Conservation (phyloP, 1,140 invertebrate species). For the Calephelis nemesis region DNA sequence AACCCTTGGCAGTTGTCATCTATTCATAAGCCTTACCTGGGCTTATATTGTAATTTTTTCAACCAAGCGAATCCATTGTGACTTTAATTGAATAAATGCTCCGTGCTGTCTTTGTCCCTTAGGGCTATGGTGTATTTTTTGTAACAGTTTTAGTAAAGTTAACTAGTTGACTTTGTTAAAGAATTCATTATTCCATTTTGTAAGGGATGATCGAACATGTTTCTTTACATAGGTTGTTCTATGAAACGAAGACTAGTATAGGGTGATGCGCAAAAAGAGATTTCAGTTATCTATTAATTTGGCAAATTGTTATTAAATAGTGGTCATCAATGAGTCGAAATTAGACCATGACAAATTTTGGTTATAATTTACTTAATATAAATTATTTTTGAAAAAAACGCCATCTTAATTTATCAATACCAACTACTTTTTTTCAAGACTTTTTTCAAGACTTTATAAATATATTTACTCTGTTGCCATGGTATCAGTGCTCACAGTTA, state of each 20-base stretch:
- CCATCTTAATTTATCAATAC: no score
- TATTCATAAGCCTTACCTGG: not conserved
- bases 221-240: not conserved
- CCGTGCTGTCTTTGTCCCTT: constrained; percentile 13
- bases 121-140: constrained; percentile 2
- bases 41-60: constrained; percentile 13
- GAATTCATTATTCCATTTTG: constrained; percentile 7
- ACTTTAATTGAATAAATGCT: constrained; percentile 14
- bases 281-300: not conserved
- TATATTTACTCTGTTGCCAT: no score
- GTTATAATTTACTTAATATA: no score
- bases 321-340: no score
- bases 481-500: no score
- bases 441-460: no score
- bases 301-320: no score
- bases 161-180: constrained; percentile 15
- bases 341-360: no score
- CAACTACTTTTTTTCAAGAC: no score
- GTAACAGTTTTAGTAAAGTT: constrained; percentile 12
- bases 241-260: not conserved
- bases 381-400: no score
- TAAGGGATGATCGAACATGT: not conserved
- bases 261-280: not conserved
- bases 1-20: constrained; percentile 10
- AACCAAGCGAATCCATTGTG: constrained; percentile 12